Evolutionary conservation across 30 jellyfish, hydroid and myxozoan species (phyloP).

Genomic region (Cassiopea xamachana): DNA sequence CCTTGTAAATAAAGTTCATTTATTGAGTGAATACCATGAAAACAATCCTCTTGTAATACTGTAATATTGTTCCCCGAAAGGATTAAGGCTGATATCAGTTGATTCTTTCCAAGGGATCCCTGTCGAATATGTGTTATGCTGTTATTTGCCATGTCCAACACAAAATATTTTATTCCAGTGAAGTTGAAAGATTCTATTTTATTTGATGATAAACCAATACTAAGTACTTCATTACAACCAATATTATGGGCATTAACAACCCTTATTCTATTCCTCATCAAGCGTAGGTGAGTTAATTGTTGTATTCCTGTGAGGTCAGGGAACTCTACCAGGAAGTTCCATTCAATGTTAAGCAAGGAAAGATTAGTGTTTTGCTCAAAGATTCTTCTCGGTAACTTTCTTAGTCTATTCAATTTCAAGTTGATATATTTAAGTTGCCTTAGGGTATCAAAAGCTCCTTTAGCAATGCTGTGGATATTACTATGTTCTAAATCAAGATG

Average conservation of each 20-base stretch:
- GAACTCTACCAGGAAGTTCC: not conserved
- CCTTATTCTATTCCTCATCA: not conserved
- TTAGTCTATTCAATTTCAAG: no score
- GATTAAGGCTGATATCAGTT: not conserved
- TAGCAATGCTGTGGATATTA: no score
- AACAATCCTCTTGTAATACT: not conserved
- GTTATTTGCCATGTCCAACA: constrained; percentile 1
- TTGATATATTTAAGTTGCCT: no score
- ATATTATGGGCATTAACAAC: not conserved
- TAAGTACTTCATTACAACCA: not conserved
- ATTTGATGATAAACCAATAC: not conserved
- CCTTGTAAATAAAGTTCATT: constrained; percentile 6
- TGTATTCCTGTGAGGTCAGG: constrained; percentile 14
- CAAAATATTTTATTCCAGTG: not conserved
- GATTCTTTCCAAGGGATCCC: not conserved
- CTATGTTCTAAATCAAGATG: no score
- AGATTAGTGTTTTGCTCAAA: no score
- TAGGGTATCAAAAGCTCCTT: no score
- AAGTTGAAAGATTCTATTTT: not conserved
- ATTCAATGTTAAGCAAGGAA: not conserved
- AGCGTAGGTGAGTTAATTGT: not conserved
- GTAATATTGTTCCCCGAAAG: not conserved
- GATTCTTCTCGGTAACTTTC: no score
- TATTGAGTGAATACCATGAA: not conserved
- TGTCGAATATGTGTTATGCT: not conserved